Conservation (phyloP, 2,888 invertebrate species). For the Polymixis lichenea region DNA sequence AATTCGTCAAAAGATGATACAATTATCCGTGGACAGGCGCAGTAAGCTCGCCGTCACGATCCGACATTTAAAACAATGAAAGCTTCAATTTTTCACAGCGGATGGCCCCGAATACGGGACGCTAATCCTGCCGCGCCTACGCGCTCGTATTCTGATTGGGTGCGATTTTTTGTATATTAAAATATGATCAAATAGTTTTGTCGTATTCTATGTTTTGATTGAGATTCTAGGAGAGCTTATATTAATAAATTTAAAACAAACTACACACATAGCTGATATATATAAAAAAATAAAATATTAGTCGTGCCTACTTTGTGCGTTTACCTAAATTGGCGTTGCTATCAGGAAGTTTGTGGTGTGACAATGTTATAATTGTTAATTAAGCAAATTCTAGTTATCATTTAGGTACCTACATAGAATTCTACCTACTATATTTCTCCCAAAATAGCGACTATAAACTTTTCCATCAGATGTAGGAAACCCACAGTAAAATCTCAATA, state of each 20-base stretch:
- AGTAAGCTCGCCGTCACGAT: constrained; percentile 80
- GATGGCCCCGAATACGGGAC: constrained; percentile 72
- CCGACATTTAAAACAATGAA: constrained; percentile 88
- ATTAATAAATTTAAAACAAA: no score
- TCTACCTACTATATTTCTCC: not conserved
- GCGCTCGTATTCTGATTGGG: constrained; percentile 71
- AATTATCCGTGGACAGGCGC: constrained; percentile 73
- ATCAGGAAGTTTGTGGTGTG: not conserved
- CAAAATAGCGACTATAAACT: not conserved
- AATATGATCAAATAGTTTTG: not conserved
- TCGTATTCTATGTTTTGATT: not conserved
- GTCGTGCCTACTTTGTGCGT: not conserved
- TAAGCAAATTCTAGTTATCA: no score
- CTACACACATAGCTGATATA: no score
- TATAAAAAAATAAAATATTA: no score
- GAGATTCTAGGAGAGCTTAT: not conserved
- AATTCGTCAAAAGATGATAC: constrained; percentile 75
- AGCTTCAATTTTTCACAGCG: constrained; percentile 87
- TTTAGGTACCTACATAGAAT: not conserved
- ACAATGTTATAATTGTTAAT: not conserved
- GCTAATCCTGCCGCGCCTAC: constrained; percentile 79
- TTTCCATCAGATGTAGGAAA: not conserved
- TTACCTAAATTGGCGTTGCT: not conserved
- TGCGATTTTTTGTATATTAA: not conserved
- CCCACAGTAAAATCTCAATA: not conserved